These are phyloP conservation scores for Eupsittula cactorum DNA, from an alignment of 2,113 vertebrate genomes.

Conservation along the genomic window DNA sequence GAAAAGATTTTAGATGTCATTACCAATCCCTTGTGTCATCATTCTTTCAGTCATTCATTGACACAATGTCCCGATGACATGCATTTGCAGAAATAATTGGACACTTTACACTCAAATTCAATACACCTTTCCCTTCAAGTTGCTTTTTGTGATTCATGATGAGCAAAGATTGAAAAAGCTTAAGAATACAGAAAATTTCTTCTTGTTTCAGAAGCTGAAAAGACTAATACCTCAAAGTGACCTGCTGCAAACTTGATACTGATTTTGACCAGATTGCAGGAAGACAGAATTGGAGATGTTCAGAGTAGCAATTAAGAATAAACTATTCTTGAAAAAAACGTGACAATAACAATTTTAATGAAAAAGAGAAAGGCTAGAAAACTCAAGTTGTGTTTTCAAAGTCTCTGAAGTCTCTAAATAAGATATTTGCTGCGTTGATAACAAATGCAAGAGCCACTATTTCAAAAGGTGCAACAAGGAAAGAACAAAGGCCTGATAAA, in stretches of 20 bases:
- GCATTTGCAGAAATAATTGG: not conserved
- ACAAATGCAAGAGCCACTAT: not conserved
- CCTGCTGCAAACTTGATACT: not conserved
- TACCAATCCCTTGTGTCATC: not conserved
- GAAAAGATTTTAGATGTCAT: not conserved
- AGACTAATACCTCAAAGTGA: not conserved
- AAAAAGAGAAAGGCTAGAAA: slow-evolving; percentile 6
- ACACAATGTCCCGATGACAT: not conserved
- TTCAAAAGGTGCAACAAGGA: not conserved
- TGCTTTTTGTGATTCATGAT: not conserved
- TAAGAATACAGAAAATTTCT: not conserved
- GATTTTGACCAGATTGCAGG: not conserved
- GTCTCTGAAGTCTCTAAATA: not conserved
- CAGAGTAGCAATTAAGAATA: not conserved
- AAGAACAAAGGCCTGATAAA: not conserved
- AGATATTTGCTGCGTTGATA: slow-evolving; percentile 4
- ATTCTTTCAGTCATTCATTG: not conserved
- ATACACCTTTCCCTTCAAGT: not conserved
- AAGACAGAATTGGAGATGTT: not conserved
- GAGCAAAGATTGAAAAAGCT: not conserved
- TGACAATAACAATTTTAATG: slow-evolving; percentile 43
- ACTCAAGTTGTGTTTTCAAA: not conserved
- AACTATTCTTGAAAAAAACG: not conserved
- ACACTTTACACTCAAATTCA: not conserved
- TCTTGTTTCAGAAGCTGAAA: slow-evolving; percentile 6